Evolutionary conservation across 1,140 invertebrate species (phyloP).

Genomic region (Leptinotarsa lineolata): DNA sequence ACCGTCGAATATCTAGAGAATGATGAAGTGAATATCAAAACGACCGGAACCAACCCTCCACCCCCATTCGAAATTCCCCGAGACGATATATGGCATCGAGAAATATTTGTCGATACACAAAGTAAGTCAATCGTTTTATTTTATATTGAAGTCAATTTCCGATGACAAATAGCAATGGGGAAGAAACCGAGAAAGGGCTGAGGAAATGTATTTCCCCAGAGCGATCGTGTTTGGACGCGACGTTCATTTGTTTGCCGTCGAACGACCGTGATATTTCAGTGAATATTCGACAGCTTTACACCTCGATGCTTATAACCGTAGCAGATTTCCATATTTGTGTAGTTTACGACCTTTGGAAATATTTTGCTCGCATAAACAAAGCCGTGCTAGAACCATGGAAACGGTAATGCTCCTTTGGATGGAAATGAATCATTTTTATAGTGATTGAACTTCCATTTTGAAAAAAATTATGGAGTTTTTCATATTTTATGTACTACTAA

Average conservation of each 20-base stretch:
- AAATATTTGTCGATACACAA: slow-evolving; percentile 11
- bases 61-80: background rate
- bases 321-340: slow-evolving; percentile 11
- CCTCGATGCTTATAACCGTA: slow-evolving; percentile 8
- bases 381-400: background rate
- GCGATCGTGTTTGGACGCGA: slow-evolving; percentile 34
- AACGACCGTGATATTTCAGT: slow-evolving; percentile 37
- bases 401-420: background rate
- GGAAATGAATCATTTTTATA: background rate
- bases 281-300: slow-evolving; percentile 30
- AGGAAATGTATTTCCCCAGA: slow-evolving; percentile 38
- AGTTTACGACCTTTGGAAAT: background rate
- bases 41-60: background rate
- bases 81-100: background rate
- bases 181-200: slow-evolving; percentile 13
- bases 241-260: slow-evolving; percentile 37
- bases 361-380: background rate
- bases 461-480: too few species aligned
- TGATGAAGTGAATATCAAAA: background rate
- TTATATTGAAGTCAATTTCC: slow-evolving; percentile 23
- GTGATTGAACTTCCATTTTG: background rate
- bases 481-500: too few species aligned
- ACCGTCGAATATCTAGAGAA: background rate
- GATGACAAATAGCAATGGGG: slow-evolving; percentile 18
- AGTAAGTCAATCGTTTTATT: slow-evolving; percentile 21